Base-by-base conservation (phyloP, 2,888 invertebrate genomes). In the Drosophila sordidapex region DNA sequence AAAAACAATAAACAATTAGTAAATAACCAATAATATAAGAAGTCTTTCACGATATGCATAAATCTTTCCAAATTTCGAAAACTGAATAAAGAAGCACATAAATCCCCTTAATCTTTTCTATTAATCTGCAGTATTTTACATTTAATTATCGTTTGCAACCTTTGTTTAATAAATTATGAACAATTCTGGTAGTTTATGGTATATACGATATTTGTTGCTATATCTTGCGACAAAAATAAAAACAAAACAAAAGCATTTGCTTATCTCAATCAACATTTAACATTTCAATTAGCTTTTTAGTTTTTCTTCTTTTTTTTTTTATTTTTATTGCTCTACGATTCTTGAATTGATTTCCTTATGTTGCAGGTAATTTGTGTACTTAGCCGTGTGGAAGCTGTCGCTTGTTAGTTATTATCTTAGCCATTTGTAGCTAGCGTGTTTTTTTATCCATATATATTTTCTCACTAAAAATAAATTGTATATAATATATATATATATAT, bases 391-490 rank as follows among this genome's bases (percentile, higher is more conserved):
- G 66, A 74, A 79, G 77, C 71, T 56, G 76, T 56, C 57, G 40
- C 52, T 35, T 36, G 7, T 53, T 15, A 60, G 43, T 61, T 58
- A n/a, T 49, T 49, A 35, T 48, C 31, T 54, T 38, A 51, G 51
- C 51, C 51, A 21, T 52, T 52, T 52, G 31, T 76, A 36, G 43
- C 36, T 62, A 67, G 68, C 68, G 69, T 80, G 53, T 69, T 56
- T 57, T 56, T 33, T 56, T 60, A 61, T 84, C 63, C 64, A 71
- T 83, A 79, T 70, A 79, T 25, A 67, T 76, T 69, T 69, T 79
- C 70, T 82, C 80, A 74, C 78, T 83, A 83, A 83, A 83, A 87
- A 83, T 83, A 87, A 80, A 74, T 69, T 71, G 36, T 68, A 79
- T 67, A 67, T 54, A 36, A 64, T 54, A 46, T 70, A 65, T 62